Percentiles rank a stretch among this genome's conserved stretches.
These are phyloP conservation scores for Arctopsyche grandis DNA, from an alignment of 1,140 invertebrate species.

Conservation along the genomic window DNA sequence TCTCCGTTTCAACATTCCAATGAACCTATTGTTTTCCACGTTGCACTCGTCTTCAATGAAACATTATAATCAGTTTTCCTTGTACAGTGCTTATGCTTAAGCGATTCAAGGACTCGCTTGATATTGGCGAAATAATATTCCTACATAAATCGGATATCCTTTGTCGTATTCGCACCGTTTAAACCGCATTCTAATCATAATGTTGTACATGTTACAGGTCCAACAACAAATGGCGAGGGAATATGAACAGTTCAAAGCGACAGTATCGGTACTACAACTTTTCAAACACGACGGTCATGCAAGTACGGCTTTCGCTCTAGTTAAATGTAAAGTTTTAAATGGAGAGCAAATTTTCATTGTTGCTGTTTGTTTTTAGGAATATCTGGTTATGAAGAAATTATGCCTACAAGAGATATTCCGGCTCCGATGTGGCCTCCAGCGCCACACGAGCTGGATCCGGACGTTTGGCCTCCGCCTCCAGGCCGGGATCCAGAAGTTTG, in stretches of 20 bases:
- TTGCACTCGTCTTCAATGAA: too few species aligned
- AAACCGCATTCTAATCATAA: too few species aligned
- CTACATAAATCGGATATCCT: too few species aligned
- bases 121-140: too few species aligned
- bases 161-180: too few species aligned
- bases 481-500: constrained; percentile 87
- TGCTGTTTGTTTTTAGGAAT: background rate
- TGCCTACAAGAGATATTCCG: constrained; percentile 61
- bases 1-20: too few species aligned
- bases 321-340: background rate
- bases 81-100: too few species aligned
- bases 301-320: constrained; percentile 40
- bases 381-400: constrained; percentile 60
- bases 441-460: constrained; percentile 67
- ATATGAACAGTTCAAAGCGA: constrained; percentile 89
- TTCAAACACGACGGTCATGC: constrained; percentile 65
- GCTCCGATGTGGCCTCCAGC: constrained; percentile 62
- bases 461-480: constrained; percentile 79
- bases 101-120: too few species aligned
- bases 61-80: too few species aligned
- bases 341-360: background rate
- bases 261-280: constrained; percentile 64
- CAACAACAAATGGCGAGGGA: constrained; percentile 90
- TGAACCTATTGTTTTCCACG: too few species aligned
- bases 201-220: constrained; percentile 69